Base-by-base conservation (phyloP, 2,888 invertebrate genomes). In the Chloromyia formosa region DNA sequence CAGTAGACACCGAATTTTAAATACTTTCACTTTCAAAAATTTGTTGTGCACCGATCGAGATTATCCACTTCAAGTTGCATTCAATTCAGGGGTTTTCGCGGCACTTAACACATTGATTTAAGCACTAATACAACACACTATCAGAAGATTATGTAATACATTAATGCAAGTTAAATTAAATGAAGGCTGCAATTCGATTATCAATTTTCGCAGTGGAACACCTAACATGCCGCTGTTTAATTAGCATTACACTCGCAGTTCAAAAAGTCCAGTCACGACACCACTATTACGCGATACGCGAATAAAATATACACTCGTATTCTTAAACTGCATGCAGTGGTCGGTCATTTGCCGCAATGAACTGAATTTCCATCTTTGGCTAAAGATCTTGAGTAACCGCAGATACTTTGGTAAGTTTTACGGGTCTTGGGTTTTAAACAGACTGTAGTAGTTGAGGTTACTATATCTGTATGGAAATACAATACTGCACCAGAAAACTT, bases 21-120 rank as follows among this genome's bases (percentile, higher is more conserved):
- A 18, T 9, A 62, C 62, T 62, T 62, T 62, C 62, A 62, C 62
- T 62, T 62, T 62, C 40, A 5, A 18, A 10, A 54, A 5, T n/a
- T 54, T 16, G 54, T 42, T 42, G 5, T 42, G 42, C 42, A 42
- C 42, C 12, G 42, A 9, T 12, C 42, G 12, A 42, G 42, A 9
- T 42, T 9, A 42, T 12, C 5, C 42, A 42, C n/a, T n/a, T n/a
- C n/a, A 42, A 42, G 7, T 42, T 12, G 42, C 42, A 42, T 42
- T 42, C 5, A 5, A 12, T 12, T 9, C 12, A 42, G 42, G n/a
- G n/a, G n/a, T 62, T 16, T 16, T n/a, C 4, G n/a, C 40, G 40
- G 27, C 40, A 62, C 23, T 62, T 62, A 62, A 40, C 16, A 40
- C 62, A 62, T 40, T 27, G 7, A 40, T 16, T 62, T 18, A n/a